A percentile compares a stretch with the other conserved stretches of the same genome.
Conservation (phyloP, 2,888 invertebrate species). For the Leucania comma region DNA sequence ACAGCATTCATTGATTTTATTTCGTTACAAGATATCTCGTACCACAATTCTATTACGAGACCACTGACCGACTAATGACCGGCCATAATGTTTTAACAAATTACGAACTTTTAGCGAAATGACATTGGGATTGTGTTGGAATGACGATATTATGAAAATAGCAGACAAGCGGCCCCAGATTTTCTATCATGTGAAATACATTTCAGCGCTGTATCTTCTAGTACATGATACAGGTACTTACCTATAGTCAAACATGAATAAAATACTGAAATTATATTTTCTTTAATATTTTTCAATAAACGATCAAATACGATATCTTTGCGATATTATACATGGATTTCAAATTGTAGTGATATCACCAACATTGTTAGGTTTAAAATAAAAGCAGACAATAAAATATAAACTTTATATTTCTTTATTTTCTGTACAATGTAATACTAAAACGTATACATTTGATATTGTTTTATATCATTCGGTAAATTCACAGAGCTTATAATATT, state of each 20-base stretch:
- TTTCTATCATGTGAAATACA: no score
- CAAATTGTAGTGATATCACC: constrained; percentile 17
- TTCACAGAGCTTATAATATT: constrained; percentile 21
- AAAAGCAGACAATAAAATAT: constrained; percentile 56
- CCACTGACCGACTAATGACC: no score
- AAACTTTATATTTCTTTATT: constrained; percentile 62
- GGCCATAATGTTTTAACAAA: no score
- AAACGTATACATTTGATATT: constrained; percentile 84
- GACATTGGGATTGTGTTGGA: no score
- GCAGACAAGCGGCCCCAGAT: no score
- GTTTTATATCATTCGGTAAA: constrained; percentile 35
- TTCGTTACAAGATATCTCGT: no score
- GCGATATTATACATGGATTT: constrained; percentile 10
- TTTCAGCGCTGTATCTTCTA: no score
- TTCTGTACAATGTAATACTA: constrained; percentile 83
- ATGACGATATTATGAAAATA: no score
- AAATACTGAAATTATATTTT: not conserved
- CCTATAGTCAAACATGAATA: constrained; percentile 3
- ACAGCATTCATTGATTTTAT: no score
- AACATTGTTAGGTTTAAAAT: constrained; percentile 46
- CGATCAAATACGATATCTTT: not conserved
- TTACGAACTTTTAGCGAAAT: no score
- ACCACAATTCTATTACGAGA: no score
- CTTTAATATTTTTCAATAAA: constrained; percentile 3
- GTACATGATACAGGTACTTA: no score